These are phyloP conservation scores for Melinaea menophilus DNA, from an alignment of 2,888 invertebrate genomes.

Conservation along the genomic window DNA sequence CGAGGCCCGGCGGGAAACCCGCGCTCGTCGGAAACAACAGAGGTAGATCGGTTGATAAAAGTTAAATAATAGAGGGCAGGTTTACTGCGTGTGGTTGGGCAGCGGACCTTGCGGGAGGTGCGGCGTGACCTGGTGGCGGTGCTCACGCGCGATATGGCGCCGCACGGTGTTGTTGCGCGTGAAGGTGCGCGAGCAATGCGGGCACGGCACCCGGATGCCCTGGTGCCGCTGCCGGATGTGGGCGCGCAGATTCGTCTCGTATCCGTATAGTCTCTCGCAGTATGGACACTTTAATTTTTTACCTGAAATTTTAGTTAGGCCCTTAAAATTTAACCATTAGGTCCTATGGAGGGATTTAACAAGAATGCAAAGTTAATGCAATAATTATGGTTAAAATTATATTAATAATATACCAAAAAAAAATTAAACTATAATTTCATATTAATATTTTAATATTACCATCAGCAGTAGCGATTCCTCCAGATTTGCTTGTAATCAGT, in stretches of 20 bases:
- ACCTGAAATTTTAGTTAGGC: slow-evolving; percentile 75
- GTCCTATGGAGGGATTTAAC: background rate
- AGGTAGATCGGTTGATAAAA: slow-evolving; percentile 66
- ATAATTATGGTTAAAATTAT: too few species aligned
- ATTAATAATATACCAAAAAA: background rate
- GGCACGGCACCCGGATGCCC: slow-evolving; percentile 94
- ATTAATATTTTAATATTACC: slow-evolving; percentile 74
- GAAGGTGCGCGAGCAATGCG: slow-evolving; percentile 93
- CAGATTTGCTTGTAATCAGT: slow-evolving; percentile 84
- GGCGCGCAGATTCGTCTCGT: slow-evolving; percentile 94
- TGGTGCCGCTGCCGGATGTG: slow-evolving; percentile 95
- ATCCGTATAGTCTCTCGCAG: slow-evolving; percentile 94
- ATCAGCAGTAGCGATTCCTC: slow-evolving; percentile 90
- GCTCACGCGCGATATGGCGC: slow-evolving; percentile 93
- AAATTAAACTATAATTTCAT: background rate
- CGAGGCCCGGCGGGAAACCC: slow-evolving; percentile 36
- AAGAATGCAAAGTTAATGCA: too few species aligned
- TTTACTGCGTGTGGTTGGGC: slow-evolving; percentile 81
- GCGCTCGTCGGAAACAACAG: slow-evolving; percentile 51
- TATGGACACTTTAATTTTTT: slow-evolving; percentile 95
- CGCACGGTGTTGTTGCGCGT: slow-evolving; percentile 95
- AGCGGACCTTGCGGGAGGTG: slow-evolving; percentile 79
- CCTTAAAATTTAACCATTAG: background rate
- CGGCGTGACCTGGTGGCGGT: slow-evolving; percentile 85
- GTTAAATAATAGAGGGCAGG: slow-evolving; percentile 39